Evolutionary conservation across 30 jellyfish, hydroid and myxozoan species (phyloP), one percentile per base, ranked within the genome.

Genomic region (Hydractinia symbiolongicarpus): DNA sequence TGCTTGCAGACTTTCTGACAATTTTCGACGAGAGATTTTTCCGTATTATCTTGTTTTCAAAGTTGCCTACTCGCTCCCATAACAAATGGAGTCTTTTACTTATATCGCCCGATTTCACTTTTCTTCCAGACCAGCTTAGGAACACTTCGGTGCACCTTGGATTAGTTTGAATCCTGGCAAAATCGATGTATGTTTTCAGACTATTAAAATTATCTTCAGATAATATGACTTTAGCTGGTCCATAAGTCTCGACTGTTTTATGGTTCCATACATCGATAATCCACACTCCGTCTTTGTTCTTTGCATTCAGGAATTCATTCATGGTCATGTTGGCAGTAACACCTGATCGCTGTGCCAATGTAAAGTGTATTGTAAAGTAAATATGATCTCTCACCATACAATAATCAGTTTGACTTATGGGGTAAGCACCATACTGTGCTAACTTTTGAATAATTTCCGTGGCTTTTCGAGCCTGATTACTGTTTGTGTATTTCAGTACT

Each of bases 81-180:
- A 60, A 30, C 40, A 50, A 30, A 71, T 71, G 80, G n/a, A 71
- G 80, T 58, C 56, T 7, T 71, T 71, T 71, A 30, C 61, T 20
- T 3, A 50, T 30, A 53, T 71, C 80, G 15, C 13, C 56, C 1
- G 80, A 71, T 71, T 49, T 15, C 3, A 71, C 61, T 71, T 30
- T 30, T 53, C 66, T 50, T 71, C 80, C 80, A 20, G 80, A 49
- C 66, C 80, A 71, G 51, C 61, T 71, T 58, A 71, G 51, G 61
- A 71, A 20, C 4, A 71, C 80, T n/a, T 71, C 54, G 5, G 4
- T 58, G 5, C 60, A 71, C 17, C 51, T 71, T 71, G 80, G 80
- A 8, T 71, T 71, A 53, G n/a, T 30, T 71, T 71, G 56, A 19
- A 60, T 55, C 54, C 80, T 30, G 3, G 61, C 61, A 71, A 71